phyloP scores from a whole-genome alignment of 2,888 invertebrate genomes.

The Tanytarsus gracilentus region DNA sequence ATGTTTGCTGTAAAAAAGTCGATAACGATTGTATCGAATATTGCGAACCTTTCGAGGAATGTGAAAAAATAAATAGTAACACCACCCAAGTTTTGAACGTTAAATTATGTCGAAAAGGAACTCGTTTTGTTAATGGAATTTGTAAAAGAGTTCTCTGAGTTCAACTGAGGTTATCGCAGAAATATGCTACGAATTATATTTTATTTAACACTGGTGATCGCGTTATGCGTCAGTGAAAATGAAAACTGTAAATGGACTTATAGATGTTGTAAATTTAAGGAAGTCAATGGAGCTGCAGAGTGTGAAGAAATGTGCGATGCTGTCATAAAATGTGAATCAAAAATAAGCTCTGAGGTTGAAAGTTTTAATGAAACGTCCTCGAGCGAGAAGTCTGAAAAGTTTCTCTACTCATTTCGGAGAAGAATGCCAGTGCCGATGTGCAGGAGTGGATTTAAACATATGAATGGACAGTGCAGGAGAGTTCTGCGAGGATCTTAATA shows the following conservation, averaged over 20 bases:
- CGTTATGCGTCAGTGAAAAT: background rate
- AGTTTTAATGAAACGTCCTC: background rate
- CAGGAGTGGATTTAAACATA: background rate
- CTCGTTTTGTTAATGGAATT: background rate
- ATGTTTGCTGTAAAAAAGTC: background rate
- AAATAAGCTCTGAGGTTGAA: background rate
- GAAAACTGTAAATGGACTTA: conserved; percentile 13
- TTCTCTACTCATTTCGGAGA: too few relatives aligned
- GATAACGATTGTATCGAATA: background rate
- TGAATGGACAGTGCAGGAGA: background rate
- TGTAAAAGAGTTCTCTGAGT: background rate
- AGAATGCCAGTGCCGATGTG: too few relatives aligned
- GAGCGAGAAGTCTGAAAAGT: background rate
- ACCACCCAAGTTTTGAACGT: background rate
- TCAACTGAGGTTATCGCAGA: background rate
- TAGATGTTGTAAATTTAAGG: conserved; percentile 5
- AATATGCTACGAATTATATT: too few relatives aligned
- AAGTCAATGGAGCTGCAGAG: background rate
- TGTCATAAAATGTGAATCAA: background rate
- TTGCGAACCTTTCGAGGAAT: background rate
- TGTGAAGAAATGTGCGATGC: conserved; percentile 15
- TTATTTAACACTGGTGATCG: too few relatives aligned
- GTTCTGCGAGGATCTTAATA: background rate
- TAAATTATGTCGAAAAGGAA: background rate
- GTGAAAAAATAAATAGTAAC: too few relatives aligned